Percentiles rank a stretch among this genome's conserved stretches.
These are phyloP conservation scores for Tolypeutes matacus DNA, from an alignment of 2,797 vertebrate genomes.

Conservation along the genomic window DNA sequence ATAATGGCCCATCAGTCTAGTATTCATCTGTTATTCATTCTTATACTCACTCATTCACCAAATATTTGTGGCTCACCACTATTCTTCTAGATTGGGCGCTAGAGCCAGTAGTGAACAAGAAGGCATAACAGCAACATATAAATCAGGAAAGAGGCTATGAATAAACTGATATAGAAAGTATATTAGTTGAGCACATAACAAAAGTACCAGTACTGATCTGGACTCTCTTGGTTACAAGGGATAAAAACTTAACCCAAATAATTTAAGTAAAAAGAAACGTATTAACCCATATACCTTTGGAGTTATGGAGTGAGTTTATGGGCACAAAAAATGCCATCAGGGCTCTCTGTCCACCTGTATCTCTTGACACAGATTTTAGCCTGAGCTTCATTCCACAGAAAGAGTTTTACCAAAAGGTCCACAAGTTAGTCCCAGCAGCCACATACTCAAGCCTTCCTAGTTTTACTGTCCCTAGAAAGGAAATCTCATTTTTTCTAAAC, in stretches of 20 bases:
- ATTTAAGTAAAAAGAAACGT: not conserved
- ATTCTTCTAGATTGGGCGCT: not conserved
- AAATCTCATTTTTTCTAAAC: not conserved
- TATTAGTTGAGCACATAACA: not conserved
- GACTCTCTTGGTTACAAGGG: not conserved
- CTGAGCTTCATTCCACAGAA: not conserved
- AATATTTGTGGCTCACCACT: conserved; percentile 14
- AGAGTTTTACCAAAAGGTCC: not conserved
- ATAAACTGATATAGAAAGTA: not conserved
- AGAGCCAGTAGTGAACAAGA: not conserved
- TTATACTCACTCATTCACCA: not conserved
- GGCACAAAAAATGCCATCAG: not conserved
- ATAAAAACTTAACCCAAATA: not conserved
- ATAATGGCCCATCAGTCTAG: not conserved
- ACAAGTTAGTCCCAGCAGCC: not conserved
- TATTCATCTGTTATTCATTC: not conserved
- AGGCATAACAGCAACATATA: not conserved
- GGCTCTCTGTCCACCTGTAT: not conserved
- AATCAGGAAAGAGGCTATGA: not conserved
- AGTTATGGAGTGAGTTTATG: not conserved
- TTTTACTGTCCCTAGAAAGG: not conserved
- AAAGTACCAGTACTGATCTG: not conserved
- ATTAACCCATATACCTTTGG: not conserved
- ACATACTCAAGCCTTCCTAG: not conserved
- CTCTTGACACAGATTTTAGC: not conserved